Evolutionary conservation across 1,140 invertebrate genomes (phyloP).

Genomic region (Papilio polyxenes): DNA sequence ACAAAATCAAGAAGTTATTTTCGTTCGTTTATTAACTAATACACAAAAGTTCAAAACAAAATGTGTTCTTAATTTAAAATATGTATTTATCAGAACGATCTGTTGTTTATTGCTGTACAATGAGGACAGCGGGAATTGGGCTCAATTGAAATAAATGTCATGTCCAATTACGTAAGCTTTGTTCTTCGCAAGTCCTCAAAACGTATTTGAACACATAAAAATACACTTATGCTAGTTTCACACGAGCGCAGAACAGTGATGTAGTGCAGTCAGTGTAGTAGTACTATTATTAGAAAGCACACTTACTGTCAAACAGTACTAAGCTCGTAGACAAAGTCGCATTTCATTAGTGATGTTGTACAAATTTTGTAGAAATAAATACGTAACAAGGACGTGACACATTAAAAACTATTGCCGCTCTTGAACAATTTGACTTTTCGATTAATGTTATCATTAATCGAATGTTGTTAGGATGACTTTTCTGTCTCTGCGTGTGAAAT

Average conservation of each 20-base stretch:
- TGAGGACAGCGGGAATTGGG: constrained; percentile 28
- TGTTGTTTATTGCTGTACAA: not conserved
- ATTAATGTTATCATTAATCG: no score
- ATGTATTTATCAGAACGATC: constrained; percentile 1
- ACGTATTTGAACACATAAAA: constrained; percentile 30
- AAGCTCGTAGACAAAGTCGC: no score
- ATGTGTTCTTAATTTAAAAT: constrained; percentile 27
- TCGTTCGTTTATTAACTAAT: not conserved
- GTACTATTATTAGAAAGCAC: no score
- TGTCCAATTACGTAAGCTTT: constrained; percentile 35
- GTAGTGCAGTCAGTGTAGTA: not conserved
- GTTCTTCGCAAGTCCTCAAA: constrained; percentile 31
- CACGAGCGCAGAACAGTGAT: not conserved
- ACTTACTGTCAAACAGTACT: no score
- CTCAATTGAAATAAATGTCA: constrained; percentile 39
- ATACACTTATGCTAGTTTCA: not conserved
- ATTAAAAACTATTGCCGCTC: no score
- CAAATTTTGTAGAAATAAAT: no score
- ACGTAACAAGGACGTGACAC: no score
- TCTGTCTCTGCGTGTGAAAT: no score
- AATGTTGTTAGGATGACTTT: no score
- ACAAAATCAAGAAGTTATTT: not conserved
- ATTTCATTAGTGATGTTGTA: no score
- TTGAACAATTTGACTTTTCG: no score
- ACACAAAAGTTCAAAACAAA: constrained; percentile 1